Evolutionary conservation across 2,888 invertebrate genomes (phyloP), one percentile per base, ranked within the genome.

Genomic region (Sarcophaga carnaria): DNA sequence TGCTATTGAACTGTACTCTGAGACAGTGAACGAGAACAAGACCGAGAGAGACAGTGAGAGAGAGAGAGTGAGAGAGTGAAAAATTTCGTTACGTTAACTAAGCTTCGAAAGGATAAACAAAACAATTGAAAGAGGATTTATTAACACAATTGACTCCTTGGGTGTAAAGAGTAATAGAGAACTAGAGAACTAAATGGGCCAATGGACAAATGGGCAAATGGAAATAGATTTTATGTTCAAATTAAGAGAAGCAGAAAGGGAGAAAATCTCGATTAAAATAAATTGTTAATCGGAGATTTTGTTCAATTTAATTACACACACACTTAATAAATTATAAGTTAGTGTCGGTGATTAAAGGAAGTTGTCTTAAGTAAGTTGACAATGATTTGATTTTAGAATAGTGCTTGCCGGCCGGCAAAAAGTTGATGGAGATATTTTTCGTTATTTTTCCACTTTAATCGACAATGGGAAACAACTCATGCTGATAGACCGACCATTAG

Each of bases 101-200:
- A 2, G 54, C 54, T 4, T n/a, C n/a, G 71, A 25, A 37, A 25
- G 47, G 5, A 66, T 37, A 37, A 54, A 20, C 17, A 20, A 45
- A 45, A 10, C 37, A 67, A 37, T 67, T 45, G 66, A 45, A 54
- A 54, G 37, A 66, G 66, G 66, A 62, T 62, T 62, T 62, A 11
- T 62, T 62, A 10, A n/a, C 2, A 62, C 62, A n/a, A 62, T 62
- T 54, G 54, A 54, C 54, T 54, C 17, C 37, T 54, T 54, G 5
- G 4, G 54, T 14, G 4, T 14, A 54, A 54, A 54, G 37, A 8
- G 37, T 54, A 54, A 54, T 17, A 54, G 12, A 17, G 54, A 54
- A 54, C 14, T 17, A 54, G 17, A 37, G 37, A 10, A 37, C 37
- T 54, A 17, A 54, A 54, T 14, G 14, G 54, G 5, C 54, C 14